These are phyloP conservation scores for Ochotona curzoniae DNA, from an alignment of 2,113 vertebrate genomes.

Conservation along the genomic window DNA sequence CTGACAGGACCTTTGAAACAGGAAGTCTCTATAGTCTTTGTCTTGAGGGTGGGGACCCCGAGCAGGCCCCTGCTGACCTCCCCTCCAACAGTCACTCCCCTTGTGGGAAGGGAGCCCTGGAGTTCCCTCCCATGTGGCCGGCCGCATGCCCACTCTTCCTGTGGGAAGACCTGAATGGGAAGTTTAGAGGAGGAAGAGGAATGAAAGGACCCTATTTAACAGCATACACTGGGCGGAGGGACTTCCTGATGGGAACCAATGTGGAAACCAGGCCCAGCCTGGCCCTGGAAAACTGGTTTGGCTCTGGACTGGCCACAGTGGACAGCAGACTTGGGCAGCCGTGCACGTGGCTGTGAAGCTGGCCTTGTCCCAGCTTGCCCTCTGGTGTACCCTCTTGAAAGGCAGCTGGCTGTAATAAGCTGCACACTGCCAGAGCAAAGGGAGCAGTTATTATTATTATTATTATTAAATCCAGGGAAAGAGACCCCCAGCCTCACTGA, in stretches of 20 bases:
- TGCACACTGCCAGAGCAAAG: conserved; percentile 20
- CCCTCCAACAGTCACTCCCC: neutral
- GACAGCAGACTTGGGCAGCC: conserved; percentile 73
- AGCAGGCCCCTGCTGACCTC: neutral
- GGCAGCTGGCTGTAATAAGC: conserved; percentile 74
- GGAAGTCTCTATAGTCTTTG: neutral
- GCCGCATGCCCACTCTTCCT: conserved; percentile 61
- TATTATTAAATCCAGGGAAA: conserved; percentile 48
- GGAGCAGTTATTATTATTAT: conserved; percentile 42
- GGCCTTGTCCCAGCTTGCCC: conserved; percentile 46
- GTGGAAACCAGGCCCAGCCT: conserved; percentile 82
- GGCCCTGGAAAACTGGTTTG: conserved; percentile 88
- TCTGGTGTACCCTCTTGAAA: conserved; percentile 48
- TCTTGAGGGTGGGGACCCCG: neutral
- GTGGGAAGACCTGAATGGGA: conserved; percentile 75
- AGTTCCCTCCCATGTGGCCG: neutral
- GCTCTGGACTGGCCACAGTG: conserved; percentile 78
- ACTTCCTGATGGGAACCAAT: conserved; percentile 84
- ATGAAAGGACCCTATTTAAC: conserved; percentile 78
- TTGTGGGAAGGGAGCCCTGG: neutral
- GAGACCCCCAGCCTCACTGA: conserved; percentile 66
- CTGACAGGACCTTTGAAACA: neutral
- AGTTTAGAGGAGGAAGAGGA: conserved; percentile 83
- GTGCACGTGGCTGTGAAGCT: conserved; percentile 63
- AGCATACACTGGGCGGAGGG: conserved; percentile 83